Percentiles rank a stretch among this genome's conserved stretches.
phyloP scores from a whole-genome alignment of 2,113 vertebrate genomes.

The Meleagris gallopavo region DNA sequence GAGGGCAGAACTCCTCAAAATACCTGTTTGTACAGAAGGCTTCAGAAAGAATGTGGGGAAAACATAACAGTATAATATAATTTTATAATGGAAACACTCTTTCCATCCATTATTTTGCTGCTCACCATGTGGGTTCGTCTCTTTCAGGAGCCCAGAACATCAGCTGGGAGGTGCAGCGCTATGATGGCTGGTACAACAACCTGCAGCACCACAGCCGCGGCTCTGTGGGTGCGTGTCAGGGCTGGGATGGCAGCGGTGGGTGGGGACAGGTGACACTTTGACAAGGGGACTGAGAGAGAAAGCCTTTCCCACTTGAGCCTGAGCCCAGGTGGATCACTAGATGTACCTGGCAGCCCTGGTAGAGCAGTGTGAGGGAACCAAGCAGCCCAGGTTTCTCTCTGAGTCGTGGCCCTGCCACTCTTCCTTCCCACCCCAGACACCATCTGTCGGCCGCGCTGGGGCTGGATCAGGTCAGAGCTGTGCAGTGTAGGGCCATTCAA shows the following conservation, averaged over 20 bases:
- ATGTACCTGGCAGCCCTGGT: neutral
- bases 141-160: conserved; percentile 75
- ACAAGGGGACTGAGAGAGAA: neutral
- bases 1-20: neutral
- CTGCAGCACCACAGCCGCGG: conserved; percentile 83
- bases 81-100: neutral
- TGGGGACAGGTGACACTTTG: fast-evolving
- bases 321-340: neutral
- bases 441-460: fast-evolving
- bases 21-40: neutral
- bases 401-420: neutral
- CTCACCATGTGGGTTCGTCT: neutral
- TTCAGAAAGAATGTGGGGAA: neutral
- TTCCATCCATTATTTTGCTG: neutral
- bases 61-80: neutral
- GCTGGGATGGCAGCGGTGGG: neutral
- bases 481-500: neutral
- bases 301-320: neutral
- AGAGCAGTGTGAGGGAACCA: neutral
- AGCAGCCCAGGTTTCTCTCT: neutral
- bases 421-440: neutral
- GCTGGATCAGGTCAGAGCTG: neutral
- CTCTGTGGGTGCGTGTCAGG: conserved; percentile 80
- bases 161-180: conserved; percentile 91
- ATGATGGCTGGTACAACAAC: conserved; percentile 98